Evolutionary conservation across 2,888 invertebrate species (phyloP).

Genomic region (Isotomurus palustris): DNA sequence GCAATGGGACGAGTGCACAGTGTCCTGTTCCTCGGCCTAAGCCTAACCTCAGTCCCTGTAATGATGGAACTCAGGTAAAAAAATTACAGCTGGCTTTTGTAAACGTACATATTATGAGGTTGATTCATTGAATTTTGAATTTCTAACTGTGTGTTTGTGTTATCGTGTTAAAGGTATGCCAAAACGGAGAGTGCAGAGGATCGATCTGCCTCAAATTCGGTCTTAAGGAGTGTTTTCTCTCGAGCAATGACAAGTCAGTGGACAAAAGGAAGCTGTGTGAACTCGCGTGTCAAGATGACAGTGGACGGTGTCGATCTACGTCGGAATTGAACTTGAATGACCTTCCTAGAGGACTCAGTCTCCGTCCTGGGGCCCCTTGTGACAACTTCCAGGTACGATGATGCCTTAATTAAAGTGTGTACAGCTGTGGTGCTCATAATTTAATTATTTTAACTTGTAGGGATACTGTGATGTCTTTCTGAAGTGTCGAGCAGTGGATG

Average conservation of each 20-base stretch:
- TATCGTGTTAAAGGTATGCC: constrained; percentile 64
- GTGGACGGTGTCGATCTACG: constrained; percentile 68
- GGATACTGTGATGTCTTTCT: constrained; percentile 99
- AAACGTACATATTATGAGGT: not conserved
- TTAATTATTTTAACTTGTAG: constrained; percentile 51
- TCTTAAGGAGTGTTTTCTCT: constrained; percentile 90
- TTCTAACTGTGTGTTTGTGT: constrained; percentile 7
- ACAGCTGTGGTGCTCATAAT: not conserved
- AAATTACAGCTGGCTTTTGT: too few relatives aligned
- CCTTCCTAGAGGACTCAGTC: constrained; percentile 72
- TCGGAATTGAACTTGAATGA: constrained; percentile 73
- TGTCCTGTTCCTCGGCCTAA: constrained; percentile 81
- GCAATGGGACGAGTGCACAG: constrained; percentile 76
- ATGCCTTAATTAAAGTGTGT: not conserved
- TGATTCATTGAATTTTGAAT: constrained; percentile 1
- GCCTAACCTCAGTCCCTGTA: constrained; percentile 82
- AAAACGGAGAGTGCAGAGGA: constrained; percentile 85
- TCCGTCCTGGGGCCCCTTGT: constrained; percentile 94
- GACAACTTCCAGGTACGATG: constrained; percentile 84
- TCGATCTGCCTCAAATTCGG: constrained; percentile 94
- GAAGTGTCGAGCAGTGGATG: constrained; percentile 96
- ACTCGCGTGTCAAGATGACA: constrained; percentile 89
- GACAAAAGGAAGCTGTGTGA: constrained; percentile 87
- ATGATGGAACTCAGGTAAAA: constrained; percentile 73
- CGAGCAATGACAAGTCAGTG: constrained; percentile 69